Evolutionary conservation across 2,888 invertebrate species (phyloP).

Genomic region (Kuschelorhynchus macadamiae): DNA sequence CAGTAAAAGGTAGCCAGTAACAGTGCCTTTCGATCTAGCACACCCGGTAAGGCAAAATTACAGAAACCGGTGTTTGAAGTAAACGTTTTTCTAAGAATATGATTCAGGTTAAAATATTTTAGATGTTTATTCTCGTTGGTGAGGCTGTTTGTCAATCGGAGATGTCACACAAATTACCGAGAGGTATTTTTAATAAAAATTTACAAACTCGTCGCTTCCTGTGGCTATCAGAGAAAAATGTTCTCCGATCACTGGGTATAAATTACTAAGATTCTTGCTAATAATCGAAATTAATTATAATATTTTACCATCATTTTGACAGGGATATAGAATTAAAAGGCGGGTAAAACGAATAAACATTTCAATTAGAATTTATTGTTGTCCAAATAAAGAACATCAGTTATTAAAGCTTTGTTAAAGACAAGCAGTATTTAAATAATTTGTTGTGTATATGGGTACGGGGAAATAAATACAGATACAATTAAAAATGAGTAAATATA

Average conservation of each 20-base stretch:
- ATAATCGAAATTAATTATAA: no score
- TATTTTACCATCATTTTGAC: not conserved
- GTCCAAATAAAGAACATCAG: no score
- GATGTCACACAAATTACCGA: conserved; percentile 36
- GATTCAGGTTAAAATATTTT: conserved; percentile 38
- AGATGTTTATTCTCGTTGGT: conserved; percentile 31
- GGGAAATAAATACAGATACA: no score
- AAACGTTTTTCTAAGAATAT: conserved; percentile 37
- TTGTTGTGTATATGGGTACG: no score
- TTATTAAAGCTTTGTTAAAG: no score
- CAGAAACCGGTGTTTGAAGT: conserved; percentile 14
- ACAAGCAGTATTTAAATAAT: no score
- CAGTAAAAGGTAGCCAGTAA: not conserved
- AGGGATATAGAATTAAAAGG: not conserved
- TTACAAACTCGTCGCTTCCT: conserved; percentile 39
- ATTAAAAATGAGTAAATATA: no score
- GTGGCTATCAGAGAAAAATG: conserved; percentile 21
- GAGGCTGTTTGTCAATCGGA: conserved; percentile 38
- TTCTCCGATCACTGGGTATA: not conserved
- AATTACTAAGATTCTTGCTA: no score
- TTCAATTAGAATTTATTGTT: no score
- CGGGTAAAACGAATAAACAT: no score
- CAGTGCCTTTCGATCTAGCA: not conserved
- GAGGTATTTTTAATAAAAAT: conserved; percentile 35
- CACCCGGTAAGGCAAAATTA: conserved; percentile 5